Evolutionary conservation across 2,888 invertebrate genomes (phyloP), one percentile per base, ranked within the genome.

Genomic region (Standfussiana lucernea): DNA sequence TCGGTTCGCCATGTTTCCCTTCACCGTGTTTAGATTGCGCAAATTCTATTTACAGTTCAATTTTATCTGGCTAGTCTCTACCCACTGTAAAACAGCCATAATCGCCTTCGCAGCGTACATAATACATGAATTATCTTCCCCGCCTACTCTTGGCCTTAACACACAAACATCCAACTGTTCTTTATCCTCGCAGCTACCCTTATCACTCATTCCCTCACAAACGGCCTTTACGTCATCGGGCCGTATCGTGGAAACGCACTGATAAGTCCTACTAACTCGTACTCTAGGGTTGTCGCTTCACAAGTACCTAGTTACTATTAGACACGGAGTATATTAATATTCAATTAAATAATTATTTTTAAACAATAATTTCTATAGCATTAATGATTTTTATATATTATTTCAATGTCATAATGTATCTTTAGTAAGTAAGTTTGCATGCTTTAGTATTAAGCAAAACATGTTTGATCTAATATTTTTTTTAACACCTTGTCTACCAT

Each of bases 161-260:
- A 50, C 61, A 72, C 59, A 85, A 82, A 82, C 56, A 75, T 65
- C 37, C 59, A 56, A 71, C 67, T 71, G 70, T 71, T 86, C 64
- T 79, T 73, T 79, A 82, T 79, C 83, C 68, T 18, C 42, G 13
- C 35, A 68, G 67, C 42, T 75, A 87, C 87, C 88, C 89, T 80
- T 88, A 88, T 88, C 89, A 86, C 79, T 86, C 85, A 82, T 81
- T 76, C 76, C 18, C 70, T 78, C 65, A 85, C 77, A 83, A 86
- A 75, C 74, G 72, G 74, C 50, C 77, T 78, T 40, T 69, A 72
- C 80, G 85, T 85, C 87, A 84, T 84, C 83, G 75, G 66, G 64
- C 73, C 75, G 71, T 83, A 83, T 82, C 84, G 47, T 74, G 76
- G 79, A 80, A 86, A 82, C 80, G 59, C 75, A 79, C 80, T 83